Evolutionary conservation across 2,797 vertebrate genomes (phyloP).

Genomic region (Acrocephalus scirpaceus): DNA sequence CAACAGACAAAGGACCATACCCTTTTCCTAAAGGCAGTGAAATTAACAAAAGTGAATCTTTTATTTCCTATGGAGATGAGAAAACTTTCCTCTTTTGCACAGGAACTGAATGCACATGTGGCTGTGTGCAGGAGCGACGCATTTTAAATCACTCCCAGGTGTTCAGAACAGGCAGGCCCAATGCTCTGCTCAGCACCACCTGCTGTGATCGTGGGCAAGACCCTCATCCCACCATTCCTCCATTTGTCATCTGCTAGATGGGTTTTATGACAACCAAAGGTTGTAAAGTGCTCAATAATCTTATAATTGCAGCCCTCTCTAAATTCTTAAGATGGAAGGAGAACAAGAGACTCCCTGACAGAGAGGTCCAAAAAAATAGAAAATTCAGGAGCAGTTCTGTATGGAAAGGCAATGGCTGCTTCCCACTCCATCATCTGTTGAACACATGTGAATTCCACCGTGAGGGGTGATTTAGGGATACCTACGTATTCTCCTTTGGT

Average conservation of each 20-base stretch:
- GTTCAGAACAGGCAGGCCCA: background rate
- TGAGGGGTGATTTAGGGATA: background rate
- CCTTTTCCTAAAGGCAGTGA: background rate
- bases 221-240: background rate
- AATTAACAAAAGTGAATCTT: background rate
- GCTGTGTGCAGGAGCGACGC: fast-evolving
- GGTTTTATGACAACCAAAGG: background rate
- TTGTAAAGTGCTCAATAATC: background rate
- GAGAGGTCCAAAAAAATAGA: background rate
- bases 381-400: background rate
- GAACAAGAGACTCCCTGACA: background rate
- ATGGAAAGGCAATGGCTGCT: background rate
- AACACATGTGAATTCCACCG: background rate
- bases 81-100: background rate
- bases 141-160: background rate
- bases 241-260: background rate
- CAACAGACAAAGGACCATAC: background rate
- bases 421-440: background rate
- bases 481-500: background rate
- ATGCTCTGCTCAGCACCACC: background rate
- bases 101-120: fast-evolving
- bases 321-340: background rate
- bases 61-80: background rate
- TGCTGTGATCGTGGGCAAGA: background rate
- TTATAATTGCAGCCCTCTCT: background rate